Evolutionary conservation across 2,888 invertebrate species (phyloP), one percentile per base, ranked within the genome.

Genomic region (Meandrusa payeni): DNA sequence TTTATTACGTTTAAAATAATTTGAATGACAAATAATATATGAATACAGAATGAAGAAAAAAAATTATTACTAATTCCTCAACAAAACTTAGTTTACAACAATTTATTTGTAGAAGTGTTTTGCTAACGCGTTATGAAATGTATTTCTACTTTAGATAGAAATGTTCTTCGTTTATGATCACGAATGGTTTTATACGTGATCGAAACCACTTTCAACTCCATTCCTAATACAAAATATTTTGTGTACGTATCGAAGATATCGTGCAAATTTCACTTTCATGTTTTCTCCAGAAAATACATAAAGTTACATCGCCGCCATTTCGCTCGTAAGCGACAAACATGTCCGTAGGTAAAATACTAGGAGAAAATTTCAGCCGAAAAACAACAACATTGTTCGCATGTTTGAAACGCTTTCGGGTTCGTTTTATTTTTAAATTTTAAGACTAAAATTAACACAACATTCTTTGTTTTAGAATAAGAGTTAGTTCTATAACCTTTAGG

Each of bases 291-390:
- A 52, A 51, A 57, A 57, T 69, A 64, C 63, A 66, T 69, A 67
- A 65, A 39, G 44, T 39, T 23, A 39, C 28, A 24, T 45, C 33
- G 24, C 9, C 29, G 23, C 24, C 56, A 47, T 53, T 53, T 37
- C 54, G 56, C 59, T 60, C 54, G 59, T 57, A 57, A 41, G 56
- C 54, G 55, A 74, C 74, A 78, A 77, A 75, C 76, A 76, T 52
- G 63, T 43, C 68, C 3, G 23, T 34, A 6, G 4, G 19, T 49
- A 71, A 76, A 69, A 75, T 59, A 55, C 59, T 61, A 55, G 54
- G 46, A 51, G 51, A 52, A 41, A 55, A 50, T 58, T n/a, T 55
- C 55, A 50, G 59, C 52, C 51, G 41, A 46, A 63, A 70, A 71
- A 69, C 64, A 66, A 57, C 47, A 54, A 75, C 73, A 64, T 64